Base-by-base conservation (phyloP, 2,888 invertebrate species). In the Protophormia terraenovae region DNA sequence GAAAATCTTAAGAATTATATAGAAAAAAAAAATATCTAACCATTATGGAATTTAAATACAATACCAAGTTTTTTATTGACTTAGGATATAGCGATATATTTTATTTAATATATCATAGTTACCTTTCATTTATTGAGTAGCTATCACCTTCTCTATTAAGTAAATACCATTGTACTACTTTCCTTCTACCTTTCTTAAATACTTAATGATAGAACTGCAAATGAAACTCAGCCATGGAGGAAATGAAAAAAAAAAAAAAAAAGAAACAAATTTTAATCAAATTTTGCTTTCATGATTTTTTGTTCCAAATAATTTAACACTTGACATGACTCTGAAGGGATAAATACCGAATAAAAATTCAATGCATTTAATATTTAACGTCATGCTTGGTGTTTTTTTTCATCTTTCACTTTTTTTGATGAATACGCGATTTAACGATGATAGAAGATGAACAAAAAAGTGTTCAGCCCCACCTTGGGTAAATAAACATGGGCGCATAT, bases 281-380 rank as follows among this genome's bases (percentile, higher is more conserved):
- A 86, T 80, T 60, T 80, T 76, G 47, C 80, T 80, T 83, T 86
- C 41, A 78, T 71, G 76, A 73, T 83, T 83, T 66, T 82, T 75
- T 77, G 66, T 86, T 83, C 79, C 86, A 76, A 80, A 73, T 72
- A 86, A 86, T 84, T 86, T 81, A 86, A 81, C 84, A 82, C 81
- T 86, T 84, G 81, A 84, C 81, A 75, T 75, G 86, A 80, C 69
- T 85, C 75, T 81, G 80, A 82, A 66, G 72, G 76, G 67, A 81
- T 83, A 83, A 83, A 80, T 75, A 29, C 67, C 81, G 38, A 69
- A 77, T 22, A 69, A 41, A n/a, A 76, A 83, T 58, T 78, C 80
- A 86, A 83, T 86, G 67, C 50, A 80, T 86, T 83, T 83, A 76
- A 79, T 76, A 80, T 75, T 75, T 62, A 67, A 62, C 82, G 45